A percentile compares a stretch with the other conserved stretches of the same genome.
Conservation (phyloP, 2,113 vertebrate genomes). For the Xiphias gladius region DNA sequence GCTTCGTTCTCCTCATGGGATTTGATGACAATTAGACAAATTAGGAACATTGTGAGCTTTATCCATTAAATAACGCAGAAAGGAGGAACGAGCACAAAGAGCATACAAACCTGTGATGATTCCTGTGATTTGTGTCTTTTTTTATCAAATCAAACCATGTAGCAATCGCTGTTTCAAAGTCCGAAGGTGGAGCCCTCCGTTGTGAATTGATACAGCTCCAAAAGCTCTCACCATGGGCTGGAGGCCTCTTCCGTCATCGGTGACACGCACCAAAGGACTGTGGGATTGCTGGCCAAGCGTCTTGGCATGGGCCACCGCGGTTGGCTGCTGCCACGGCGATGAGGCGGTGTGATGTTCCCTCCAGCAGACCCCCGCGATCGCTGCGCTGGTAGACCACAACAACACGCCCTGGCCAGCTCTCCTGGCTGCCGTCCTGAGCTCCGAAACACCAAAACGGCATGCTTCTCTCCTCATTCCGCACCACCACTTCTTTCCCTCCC, state of each 20-base stretch:
- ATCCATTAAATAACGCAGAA: neutral
- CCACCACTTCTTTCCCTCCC: neutral
- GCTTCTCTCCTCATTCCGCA: constrained; percentile 23
- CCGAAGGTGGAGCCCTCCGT: constrained; percentile 22
- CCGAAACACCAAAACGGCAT: constrained; percentile 31
- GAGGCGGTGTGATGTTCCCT: constrained; percentile 88
- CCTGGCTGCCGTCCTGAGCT: constrained; percentile 57
- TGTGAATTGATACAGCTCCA: constrained; percentile 52
- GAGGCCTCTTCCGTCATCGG: constrained; percentile 66
- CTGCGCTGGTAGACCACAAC: constrained; percentile 81
- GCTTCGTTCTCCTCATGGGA: too few relatives aligned
- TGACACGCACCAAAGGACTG: constrained; percentile 77
- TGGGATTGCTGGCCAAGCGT: constrained; percentile 76
- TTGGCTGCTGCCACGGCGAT: constrained; percentile 85
- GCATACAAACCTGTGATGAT: neutral
- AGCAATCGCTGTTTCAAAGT: constrained; percentile 22
- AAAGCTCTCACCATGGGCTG: constrained; percentile 40
- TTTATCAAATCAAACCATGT: constrained; percentile 50
- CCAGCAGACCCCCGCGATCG: constrained; percentile 82
- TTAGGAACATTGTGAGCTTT: neutral
- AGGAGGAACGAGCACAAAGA: neutral
- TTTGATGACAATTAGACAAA: neutral
- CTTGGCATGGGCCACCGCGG: constrained; percentile 81
- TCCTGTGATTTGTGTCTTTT: constrained; percentile 41
- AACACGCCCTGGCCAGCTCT: constrained; percentile 84